Evolutionary conservation across 37 sponge, comb jelly and placozoan species (phyloP).

Genomic region (Beroe ovata): DNA sequence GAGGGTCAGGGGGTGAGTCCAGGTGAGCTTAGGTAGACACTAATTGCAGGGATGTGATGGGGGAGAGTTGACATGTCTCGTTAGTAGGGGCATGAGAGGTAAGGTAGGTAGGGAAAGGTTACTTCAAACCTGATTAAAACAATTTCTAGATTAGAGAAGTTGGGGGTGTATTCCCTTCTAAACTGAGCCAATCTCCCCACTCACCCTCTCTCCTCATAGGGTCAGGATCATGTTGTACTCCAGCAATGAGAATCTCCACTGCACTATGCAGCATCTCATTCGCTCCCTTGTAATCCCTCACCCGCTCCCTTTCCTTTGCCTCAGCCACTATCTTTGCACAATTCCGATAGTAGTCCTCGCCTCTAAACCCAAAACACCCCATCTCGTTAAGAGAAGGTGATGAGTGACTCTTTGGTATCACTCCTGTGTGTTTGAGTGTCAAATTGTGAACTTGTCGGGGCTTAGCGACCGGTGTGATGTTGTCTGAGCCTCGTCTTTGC

Average conservation of each 20-base stretch:
- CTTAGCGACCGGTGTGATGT: background rate
- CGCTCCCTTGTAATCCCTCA: constrained; percentile 24
- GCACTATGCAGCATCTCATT: constrained; percentile 33
- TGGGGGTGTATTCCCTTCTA: no score
- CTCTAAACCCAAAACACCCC: constrained; percentile 63
- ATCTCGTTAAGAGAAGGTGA: constrained; percentile 9
- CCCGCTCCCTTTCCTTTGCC: constrained; percentile 10
- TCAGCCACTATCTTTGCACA: constrained; percentile 58
- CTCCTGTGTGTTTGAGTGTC: background rate
- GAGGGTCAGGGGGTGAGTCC: no score
- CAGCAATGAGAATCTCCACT: constrained; percentile 56
- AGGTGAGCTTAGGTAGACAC: no score
- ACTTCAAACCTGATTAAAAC: no score
- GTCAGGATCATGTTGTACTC: constrained; percentile 57
- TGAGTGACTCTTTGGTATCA: constrained; percentile 42
- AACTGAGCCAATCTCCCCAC: no score
- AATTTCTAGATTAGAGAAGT: no score
- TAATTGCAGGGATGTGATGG: no score
- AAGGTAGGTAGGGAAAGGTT: no score
- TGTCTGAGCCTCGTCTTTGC: background rate
- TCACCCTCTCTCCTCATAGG: constrained; percentile 42
- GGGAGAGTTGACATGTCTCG: no score
- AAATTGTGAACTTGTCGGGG: background rate
- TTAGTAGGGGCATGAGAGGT: no score
- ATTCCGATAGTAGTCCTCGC: constrained; percentile 46